Base-by-base conservation (phyloP, 1,140 invertebrate genomes). In the Cheumatopsyche charites region DNA sequence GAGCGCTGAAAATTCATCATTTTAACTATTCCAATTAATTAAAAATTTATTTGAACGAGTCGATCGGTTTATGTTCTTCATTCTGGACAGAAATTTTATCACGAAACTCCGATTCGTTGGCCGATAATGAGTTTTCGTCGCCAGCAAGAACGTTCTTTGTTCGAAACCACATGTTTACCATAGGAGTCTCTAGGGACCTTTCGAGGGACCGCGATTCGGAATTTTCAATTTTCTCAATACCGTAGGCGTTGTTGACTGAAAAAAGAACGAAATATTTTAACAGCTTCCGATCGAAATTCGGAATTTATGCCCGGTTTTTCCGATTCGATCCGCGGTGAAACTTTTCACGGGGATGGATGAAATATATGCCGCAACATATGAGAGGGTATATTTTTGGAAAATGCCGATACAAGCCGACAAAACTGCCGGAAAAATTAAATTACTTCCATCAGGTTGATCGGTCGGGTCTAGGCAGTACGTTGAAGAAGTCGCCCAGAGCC, bases 141-240 rank as follows among this genome's bases (percentile, higher is more conserved):
- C 11, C 29, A 9, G 29, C 29, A 9, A 36, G 29, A 36, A 36
- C 29, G 9, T 36, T 15, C 43, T 47, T 47, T 47, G 43, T 47
- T 47, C 13, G 12, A 47, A 13, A 47, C 43, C 43, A 47, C 43
- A 47, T 47, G 43, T 47, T 47, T 47, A 47, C 43, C 15, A 47
- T 47, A 47, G 15, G 15, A 12, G 43, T 47, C 43, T 13, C 43
- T 15, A 4, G 43, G 43, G 43, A 47, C 11, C 43, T 13, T 47
- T 47, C 11, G 43, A 12, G 15, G 12, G 11, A 47, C 43, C 43
- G 11, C 43, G 15, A 47, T 47, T 47, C 43, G 43, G 43, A 47
- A 47, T 47, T 47, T 47, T 47, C 43, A 47, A 47, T 47, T 47
- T 47, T 47, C 43, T 47, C 43, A 47, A 47, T 47, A 47, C 13